A percentile compares a stretch with the other conserved stretches of the same genome.
Evolutionary conservation across 2,888 invertebrate species (phyloP).

Genomic region (Adelognathus sp.): DNA sequence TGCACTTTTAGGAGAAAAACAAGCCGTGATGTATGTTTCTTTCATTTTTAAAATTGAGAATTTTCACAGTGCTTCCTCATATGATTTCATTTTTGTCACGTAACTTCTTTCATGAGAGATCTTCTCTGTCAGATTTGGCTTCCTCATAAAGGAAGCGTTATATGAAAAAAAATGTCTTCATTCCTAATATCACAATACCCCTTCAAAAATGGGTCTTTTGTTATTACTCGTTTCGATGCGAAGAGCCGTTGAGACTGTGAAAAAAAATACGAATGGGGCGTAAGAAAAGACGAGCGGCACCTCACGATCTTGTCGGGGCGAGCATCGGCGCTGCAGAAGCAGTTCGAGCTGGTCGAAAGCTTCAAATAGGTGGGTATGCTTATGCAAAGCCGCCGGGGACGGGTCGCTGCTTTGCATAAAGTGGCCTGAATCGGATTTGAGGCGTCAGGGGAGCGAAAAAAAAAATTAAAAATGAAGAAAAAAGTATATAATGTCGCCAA

Average conservation of each 20-base stretch:
- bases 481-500: slow-evolving; percentile 26
- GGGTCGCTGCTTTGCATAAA: slow-evolving; percentile 70
- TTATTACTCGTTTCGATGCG: neutral
- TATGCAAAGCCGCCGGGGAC: slow-evolving; percentile 65
- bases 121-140: too few species aligned
- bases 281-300: slow-evolving; percentile 6
- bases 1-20: too few species aligned
- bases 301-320: neutral
- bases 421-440: slow-evolving; percentile 73
- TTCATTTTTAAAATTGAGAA: too few species aligned
- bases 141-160: too few species aligned
- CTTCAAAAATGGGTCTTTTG: too few species aligned
- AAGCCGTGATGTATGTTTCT: too few species aligned
- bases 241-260: neutral
- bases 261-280: neutral
- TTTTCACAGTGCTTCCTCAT: too few species aligned
- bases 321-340: neutral
- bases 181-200: too few species aligned
- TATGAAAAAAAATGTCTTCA: too few species aligned
- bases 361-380: slow-evolving; percentile 51
- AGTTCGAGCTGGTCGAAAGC: slow-evolving; percentile 52
- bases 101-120: too few species aligned
- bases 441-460: slow-evolving; percentile 50
- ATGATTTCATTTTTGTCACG: too few species aligned
- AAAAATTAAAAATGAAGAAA: slow-evolving; percentile 7